These are phyloP conservation scores for Xenops minutus DNA, from an alignment of 2,797 vertebrate species.

Conservation along the genomic window DNA sequence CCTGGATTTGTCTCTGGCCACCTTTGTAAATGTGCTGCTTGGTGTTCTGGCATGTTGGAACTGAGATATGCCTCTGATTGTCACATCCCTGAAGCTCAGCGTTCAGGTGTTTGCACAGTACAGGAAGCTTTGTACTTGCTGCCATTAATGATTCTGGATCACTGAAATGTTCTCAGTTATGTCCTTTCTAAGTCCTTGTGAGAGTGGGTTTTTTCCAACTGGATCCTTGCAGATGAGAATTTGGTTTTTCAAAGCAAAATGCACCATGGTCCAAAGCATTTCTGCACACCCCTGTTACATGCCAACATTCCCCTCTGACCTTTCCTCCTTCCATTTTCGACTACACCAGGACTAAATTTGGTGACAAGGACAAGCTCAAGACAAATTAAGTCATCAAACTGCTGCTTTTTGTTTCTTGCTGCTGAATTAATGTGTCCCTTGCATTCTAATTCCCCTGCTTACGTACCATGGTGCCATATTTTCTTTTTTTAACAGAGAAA, in stretches of 20 bases:
- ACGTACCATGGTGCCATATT: neutral
- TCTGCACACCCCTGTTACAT: neutral
- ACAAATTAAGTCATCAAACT: neutral
- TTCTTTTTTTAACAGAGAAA: neutral
- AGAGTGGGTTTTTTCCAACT: neutral
- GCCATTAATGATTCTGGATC: neutral
- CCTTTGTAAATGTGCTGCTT: neutral
- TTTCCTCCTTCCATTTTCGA: neutral
- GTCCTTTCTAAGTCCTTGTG: neutral
- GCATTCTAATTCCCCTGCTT: neutral
- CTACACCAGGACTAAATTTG: neutral
- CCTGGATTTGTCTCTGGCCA: neutral
- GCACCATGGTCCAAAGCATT: neutral
- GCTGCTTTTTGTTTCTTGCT: neutral
- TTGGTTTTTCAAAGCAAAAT: neutral
- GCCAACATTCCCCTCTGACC: neutral
- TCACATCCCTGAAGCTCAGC: neutral
- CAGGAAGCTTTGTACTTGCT: neutral
- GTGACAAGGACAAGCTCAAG: neutral
- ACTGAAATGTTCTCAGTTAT: neutral
- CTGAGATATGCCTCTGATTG: fast-evolving
- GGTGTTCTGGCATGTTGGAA: neutral
- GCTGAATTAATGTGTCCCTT: neutral
- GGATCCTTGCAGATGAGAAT: neutral
- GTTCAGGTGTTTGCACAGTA: fast-evolving